Evolutionary conservation across 2,113 vertebrate species (phyloP).

Genomic region (Clarias gariepinus): DNA sequence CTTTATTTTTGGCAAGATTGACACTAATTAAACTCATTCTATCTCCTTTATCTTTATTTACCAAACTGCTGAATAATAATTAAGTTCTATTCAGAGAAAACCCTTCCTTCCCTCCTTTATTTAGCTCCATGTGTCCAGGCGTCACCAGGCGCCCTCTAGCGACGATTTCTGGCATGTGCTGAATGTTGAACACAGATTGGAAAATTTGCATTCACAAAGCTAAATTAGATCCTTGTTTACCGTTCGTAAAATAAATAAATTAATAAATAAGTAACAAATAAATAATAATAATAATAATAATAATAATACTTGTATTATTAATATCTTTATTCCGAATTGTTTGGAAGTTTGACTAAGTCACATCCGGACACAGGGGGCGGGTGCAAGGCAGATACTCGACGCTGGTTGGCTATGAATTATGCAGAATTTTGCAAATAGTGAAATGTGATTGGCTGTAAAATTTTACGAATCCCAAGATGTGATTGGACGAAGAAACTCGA

Average conservation of each 20-base stretch:
- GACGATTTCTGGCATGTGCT: neutral
- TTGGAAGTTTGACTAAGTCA: too few relatives aligned
- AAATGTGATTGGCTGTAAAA: too few relatives aligned
- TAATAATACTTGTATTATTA: too few relatives aligned
- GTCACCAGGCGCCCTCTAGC: neutral
- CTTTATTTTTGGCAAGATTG: neutral
- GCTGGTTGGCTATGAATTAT: too few relatives aligned
- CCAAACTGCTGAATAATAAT: neutral
- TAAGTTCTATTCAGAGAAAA: neutral
- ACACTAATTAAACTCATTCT: neutral
- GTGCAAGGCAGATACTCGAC: too few relatives aligned
- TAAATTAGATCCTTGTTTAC: neutral
- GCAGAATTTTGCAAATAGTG: too few relatives aligned
- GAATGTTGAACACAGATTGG: neutral
- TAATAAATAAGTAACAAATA: too few relatives aligned
- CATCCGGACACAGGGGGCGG: too few relatives aligned
- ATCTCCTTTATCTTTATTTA: neutral
- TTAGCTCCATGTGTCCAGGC: neutral
- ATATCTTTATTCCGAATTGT: too few relatives aligned
- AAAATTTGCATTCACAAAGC: neutral
- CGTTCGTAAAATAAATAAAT: neutral
- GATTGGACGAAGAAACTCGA: too few relatives aligned
- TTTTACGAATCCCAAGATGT: too few relatives aligned
- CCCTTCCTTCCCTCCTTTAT: neutral
- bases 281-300: too few relatives aligned